Evolutionary conservation across 2,113 vertebrate genomes (phyloP), one percentile per base, ranked within the genome.

Genomic region (Gorilla gorilla): DNA sequence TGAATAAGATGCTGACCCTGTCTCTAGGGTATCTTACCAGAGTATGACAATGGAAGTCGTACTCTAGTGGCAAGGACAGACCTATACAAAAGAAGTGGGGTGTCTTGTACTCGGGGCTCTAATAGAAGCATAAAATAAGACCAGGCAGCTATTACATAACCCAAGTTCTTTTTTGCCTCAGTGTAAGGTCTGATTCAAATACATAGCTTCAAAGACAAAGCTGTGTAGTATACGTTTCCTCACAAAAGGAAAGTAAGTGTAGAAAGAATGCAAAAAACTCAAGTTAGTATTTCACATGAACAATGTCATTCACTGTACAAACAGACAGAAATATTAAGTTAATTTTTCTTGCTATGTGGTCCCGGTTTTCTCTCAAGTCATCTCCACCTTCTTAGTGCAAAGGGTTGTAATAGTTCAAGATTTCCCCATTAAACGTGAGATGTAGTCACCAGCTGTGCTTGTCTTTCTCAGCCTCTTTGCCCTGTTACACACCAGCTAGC

Each of bases 381-480:
- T 83, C 66, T 55, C 52, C 85, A 85, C 10, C 66, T 93, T 89
- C 89, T 94, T 66, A 73, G 30, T 48, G 57, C 72, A 90, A 76
- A 91, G 30, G 55, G 38, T 81, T 94, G 57, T n/a, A 84, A 38
- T 27, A 76, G 38, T 85, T 90, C 48, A 95, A 90, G 16, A 38
- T 68, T 85, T 90, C 93, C 92, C 57, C 57, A 86, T 89, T 94
- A 97, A 91, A 94, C 64, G 48, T 48, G 48, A 98, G 66, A 94
- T 94, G 55, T 22, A 68, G 50, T 80, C 50, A 80, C 78, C 50
- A 93, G 59, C 50, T 57, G 25, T 40, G 40, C 72, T 52, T 94
- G 82, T 93, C 82, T 89, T 82, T 89, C 89, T 91, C 50, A 82
- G n/a, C 32, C 59, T 84, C 43, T 84, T 48, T 94, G 35, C 45